Percentiles rank a stretch among this genome's conserved stretches.
Conservation (phyloP, 2,888 invertebrate genomes). For the Epistrophe grossulariae region DNA sequence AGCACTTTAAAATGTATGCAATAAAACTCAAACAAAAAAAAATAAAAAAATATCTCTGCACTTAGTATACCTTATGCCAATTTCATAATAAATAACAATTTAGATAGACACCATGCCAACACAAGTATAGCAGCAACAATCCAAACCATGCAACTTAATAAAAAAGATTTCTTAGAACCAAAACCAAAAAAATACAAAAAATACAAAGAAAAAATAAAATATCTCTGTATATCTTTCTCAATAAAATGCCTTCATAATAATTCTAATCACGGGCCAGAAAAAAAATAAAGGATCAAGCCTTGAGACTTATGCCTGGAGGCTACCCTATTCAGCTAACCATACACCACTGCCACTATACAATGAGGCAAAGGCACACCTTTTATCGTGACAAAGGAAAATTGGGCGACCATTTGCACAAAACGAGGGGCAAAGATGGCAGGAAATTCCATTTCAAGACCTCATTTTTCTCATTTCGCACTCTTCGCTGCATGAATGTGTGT, state of each 20-base stretch:
- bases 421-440: constrained; percentile 26
- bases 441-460: constrained; percentile 73
- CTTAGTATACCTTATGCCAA: constrained; percentile 53
- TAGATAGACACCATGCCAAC: constrained; percentile 53
- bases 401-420: constrained; percentile 44
- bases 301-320: constrained; percentile 18
- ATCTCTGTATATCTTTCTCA: constrained; percentile 32
- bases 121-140: constrained; percentile 38
- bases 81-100: constrained; percentile 74
- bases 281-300: constrained; percentile 45
- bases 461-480: constrained; percentile 57
- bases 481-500: constrained; percentile 30
- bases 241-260: constrained; percentile 67
- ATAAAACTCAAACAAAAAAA: constrained; percentile 15
- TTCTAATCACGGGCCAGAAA: constrained; percentile 66
- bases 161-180: constrained; percentile 63
- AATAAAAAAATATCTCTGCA: constrained; percentile 23
- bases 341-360: no score
- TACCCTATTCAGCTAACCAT: constrained; percentile 12
- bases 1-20: constrained; percentile 20
- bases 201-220: constrained; percentile 5
- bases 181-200: constrained; percentile 19
- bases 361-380: constrained; percentile 48
- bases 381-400: constrained; percentile 69
- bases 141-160: constrained; percentile 33